Base-by-base conservation (phyloP, 2,113 vertebrate species). In the Pteruthius melanotis region DNA sequence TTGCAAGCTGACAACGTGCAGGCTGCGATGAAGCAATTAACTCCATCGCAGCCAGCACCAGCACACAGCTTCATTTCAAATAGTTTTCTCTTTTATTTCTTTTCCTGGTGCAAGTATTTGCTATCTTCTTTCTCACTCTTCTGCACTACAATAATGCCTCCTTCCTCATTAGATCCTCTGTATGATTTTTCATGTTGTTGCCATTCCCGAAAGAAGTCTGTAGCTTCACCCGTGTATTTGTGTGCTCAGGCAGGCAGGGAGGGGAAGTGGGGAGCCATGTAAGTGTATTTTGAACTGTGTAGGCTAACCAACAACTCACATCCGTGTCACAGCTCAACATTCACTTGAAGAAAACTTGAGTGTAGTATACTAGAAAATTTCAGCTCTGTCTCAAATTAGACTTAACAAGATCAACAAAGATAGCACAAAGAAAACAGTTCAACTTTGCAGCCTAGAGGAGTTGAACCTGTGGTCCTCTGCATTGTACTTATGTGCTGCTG, bases 31-130 rank as follows among this genome's bases (percentile, higher is more conserved):
- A 64, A n/a, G 39, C 33, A 37, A n/a, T 61, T 64, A 76, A 80
- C 39, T 75, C 89, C 21, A 53, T 44, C 2, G 1, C 23, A 70
- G 71, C 53, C 40, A 65, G 49, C 37, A 9, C 9, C 20, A 61
- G 35, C 15, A 50, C 0, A 6, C 13, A 18, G 60, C 95, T 98
- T 94, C 45, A 40, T 77, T 96, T 96, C 80, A 94, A n/a, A 88
- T 77, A 75, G 69, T 14, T 50, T 35, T 91, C 95, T 47, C 5
- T 22, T 11, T 20, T 47, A 44, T 42, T 45, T 12, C 4, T 70
- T 71, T 82, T 44, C 28, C 22, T 9, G n/a, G 26, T 31, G 35
- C 20, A 92, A 12, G 14, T 71, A 22, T 76, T 66, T 77, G 49
- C 69, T 39, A 3, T 88, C 52, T 52, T 93, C 30, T 65, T 89